Percentiles rank a stretch among this genome's conserved stretches.
These are phyloP conservation scores for Panagrolaimus sp. DNA, from an alignment of 1,140 invertebrate genomes.

Conservation along the genomic window DNA sequence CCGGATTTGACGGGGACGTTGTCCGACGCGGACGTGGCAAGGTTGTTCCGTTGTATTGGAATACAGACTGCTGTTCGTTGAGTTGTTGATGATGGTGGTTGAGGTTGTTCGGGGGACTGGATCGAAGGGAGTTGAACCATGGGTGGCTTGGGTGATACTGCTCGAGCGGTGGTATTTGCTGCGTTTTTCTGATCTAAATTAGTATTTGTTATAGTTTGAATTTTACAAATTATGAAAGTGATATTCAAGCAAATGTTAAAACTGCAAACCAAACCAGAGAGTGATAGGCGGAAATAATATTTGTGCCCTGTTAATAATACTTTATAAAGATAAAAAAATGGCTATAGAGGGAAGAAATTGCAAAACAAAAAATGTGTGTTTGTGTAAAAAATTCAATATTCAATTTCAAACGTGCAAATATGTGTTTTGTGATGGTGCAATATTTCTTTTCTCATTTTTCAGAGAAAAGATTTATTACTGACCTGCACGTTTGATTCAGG, in stretches of 20 bases:
- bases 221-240: background rate
- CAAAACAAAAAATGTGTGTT: no score
- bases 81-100: background rate
- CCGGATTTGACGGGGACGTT: background rate
- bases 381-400: no score
- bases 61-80: constrained; percentile 1
- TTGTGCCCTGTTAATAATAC: no score
- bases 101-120: background rate
- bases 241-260: no score
- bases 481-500: background rate
- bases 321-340: no score
- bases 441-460: no score
- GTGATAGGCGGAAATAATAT: no score
- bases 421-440: no score
- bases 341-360: no score
- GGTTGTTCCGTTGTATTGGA: constrained; percentile 1
- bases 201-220: background rate
- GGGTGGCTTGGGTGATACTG: background rate
- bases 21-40: background rate
- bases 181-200: background rate
- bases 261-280: no score
- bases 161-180: background rate
- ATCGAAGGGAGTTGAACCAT: background rate
- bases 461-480: background rate
- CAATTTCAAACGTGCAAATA: no score